Base-by-base conservation (phyloP, 2,113 vertebrate genomes). In the Aptenodytes forsteri region DNA sequence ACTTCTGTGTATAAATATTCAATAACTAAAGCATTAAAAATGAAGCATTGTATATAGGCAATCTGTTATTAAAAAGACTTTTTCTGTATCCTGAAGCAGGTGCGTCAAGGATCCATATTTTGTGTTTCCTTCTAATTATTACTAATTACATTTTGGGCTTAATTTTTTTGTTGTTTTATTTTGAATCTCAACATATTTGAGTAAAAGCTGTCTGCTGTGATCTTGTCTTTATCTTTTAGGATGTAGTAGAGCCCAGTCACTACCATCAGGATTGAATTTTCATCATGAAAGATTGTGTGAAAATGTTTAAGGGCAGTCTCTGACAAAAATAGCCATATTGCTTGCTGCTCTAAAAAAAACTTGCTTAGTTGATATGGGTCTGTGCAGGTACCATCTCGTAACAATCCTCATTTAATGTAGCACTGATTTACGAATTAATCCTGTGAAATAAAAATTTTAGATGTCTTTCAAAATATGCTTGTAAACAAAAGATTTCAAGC, bases 331-430 rank as follows among this genome's bases (percentile, higher is more conserved):
- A 81, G 67, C 27, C 25, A 6, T 77, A 25, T 52, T 64, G 27
- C 59, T 78, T 85, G 21, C 72, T 71, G 55, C 32, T 93, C 8
- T 83, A 8, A 65, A 76, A 42, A 59, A 30, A 58, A 21, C 16
- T n/a, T 21, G 9, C 6, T 87, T 64, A 36, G n/a, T 58, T 66
- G 26, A 44, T 81, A 9, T 38, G 34, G 4, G 7, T 47, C 47
- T 91, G 2, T 75, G 32, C 46, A 70, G 44, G 18, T 64, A 71
- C 65, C 5, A 2, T 56, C 11, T 67, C 0, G 0, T 65, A 44
- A 29, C 34, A 76, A 30, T 42, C 18, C 30, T 83, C 15, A 11
- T 83, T 77, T 75, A 56, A 40, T 61, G 34, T 52, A 20, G 18
- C 25, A 27, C n/a, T 83, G 44, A 20, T 38, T 78, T 40, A 38